Evolutionary conservation across 2,797 vertebrate species (phyloP), one percentile per base, ranked within the genome.

Genomic region (Melanotaenia maccullochi): DNA sequence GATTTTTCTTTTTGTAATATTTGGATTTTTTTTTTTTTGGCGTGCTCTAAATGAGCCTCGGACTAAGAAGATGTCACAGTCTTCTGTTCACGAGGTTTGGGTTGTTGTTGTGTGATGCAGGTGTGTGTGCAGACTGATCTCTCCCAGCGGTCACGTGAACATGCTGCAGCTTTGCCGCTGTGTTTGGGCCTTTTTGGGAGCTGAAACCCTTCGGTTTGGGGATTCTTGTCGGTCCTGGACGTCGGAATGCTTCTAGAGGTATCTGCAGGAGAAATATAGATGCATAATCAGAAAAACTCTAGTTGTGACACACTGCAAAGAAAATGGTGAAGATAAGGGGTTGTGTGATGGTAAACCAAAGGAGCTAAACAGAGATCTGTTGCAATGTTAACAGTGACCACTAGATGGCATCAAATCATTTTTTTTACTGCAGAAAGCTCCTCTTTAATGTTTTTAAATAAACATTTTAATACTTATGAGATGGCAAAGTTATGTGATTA

Each of bases 141-240:
- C 84, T 91, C 42, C 73, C 87, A 0, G 69, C 1, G 22, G 62
- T 69, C 0, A 63, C 5, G 3, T 71, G 63, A 28, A 51, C 35
- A 22, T 71, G 76, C 1, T 67, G 60, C 0, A 24, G 25, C 25
- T 74, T 64, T 11, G 83, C 58, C 9, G n/a, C 22, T 0, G 66
- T 74, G 87, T 71, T 88, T 20, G 91, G 86, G 81, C 87, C 84
- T 87, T 95, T 96, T 62, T 89, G 92, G 78, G 92, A 84, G 71
- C 76, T 73, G 59, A 38, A 91, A 75, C 94, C 81, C 90, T 95
- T 97, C 28, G 95, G 95, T 94, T 96, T 97, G 78, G 97, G 97
- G 78, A 96, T 98, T 68, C 93, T 89, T 22, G 96, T 96, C 30
- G 97, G 96, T 68, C 93, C 87, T 61, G 95, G 92, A 22, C 82